Evolutionary conservation across 1,140 invertebrate genomes (phyloP), one percentile per base, ranked within the genome.

Genomic region (Bilobella aurantiaca): DNA sequence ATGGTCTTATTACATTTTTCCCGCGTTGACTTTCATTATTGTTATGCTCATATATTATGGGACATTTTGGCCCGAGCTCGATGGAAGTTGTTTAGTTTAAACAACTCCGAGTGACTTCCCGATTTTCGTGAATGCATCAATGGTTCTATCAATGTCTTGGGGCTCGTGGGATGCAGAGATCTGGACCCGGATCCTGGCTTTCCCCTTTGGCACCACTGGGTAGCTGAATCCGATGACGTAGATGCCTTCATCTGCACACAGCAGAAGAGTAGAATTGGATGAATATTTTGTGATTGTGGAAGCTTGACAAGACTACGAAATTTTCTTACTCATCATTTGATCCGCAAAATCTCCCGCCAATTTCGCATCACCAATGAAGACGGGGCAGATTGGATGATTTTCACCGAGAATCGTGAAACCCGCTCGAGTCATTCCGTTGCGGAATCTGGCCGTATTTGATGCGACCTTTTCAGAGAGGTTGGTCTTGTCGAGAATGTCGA

Each of bases 141-240:
- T 82, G 14, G 89, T 87, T 46, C 80, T 78, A 68, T 89, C 79
- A 62, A 96, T 88, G 70, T 96, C 88, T 3, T 85, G 77, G 47
- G 77, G 76, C 1, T 86, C 80, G 76, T 96, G 93, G 32, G 89
- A 86, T 2, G 91, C 91, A 49, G 91, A 93, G 29, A 96, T 83
- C 77, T 96, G 91, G 1, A 94, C 91, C 23, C 91, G 79, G 65
- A 94, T 93, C 69, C 91, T 79, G 0, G 91, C 90, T 75, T 85
- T 86, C 64, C 86, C 88, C 76, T 89, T 87, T 0, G 66, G 69
- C 30, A 96, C 93, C 42, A 96, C 93, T 0, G 93, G 93, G 76
- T 86, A 96, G 77, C 90, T 94, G 76, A 96, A 96, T 34, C 90
- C 92, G 73, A 96, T 90, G 0, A 96, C 93, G 79, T 94, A 96